phyloP scores from a whole-genome alignment of 2,113 vertebrate genomes.

The Ceratotherium simum region DNA sequence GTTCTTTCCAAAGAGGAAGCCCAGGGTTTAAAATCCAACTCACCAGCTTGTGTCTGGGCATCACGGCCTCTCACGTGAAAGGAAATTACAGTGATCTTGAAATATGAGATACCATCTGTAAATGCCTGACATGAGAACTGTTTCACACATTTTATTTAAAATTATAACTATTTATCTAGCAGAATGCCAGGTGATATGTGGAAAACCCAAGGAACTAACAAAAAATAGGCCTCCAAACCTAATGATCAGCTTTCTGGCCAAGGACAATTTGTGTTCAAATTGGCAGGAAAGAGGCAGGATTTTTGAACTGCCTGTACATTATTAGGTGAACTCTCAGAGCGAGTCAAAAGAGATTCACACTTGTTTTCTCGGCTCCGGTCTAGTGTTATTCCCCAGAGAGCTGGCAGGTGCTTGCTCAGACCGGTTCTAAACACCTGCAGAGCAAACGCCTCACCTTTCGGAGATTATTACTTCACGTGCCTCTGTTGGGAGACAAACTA shows the following conservation, averaged over 20 bases:
- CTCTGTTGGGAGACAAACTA: not conserved
- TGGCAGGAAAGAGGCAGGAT: not conserved
- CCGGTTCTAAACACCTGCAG: not conserved
- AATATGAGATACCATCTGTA: not conserved
- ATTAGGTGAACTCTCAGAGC: not conserved
- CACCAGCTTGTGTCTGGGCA: not conserved
- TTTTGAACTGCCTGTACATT: not conserved
- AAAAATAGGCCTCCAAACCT: not conserved
- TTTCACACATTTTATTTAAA: constrained; percentile 19
- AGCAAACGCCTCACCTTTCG: not conserved
- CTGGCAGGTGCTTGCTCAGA: constrained; percentile 34
- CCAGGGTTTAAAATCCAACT: not conserved
- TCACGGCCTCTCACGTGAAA: not conserved
- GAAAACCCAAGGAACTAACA: not conserved
- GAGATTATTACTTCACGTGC: not conserved
- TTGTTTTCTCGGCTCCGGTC: not conserved
- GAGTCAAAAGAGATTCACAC: not conserved
- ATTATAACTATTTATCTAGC: not conserved
- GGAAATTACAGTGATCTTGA: not conserved
- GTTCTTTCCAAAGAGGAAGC: not conserved
- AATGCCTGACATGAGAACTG: not conserved
- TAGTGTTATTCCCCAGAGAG: not conserved
- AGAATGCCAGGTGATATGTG: not conserved
- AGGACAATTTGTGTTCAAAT: constrained; percentile 42
- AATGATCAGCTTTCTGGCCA: constrained; percentile 46